Percentiles rank a stretch among this genome's conserved stretches.
Conservation (phyloP, 2,113 vertebrate genomes). For the Sterna hirundo region DNA sequence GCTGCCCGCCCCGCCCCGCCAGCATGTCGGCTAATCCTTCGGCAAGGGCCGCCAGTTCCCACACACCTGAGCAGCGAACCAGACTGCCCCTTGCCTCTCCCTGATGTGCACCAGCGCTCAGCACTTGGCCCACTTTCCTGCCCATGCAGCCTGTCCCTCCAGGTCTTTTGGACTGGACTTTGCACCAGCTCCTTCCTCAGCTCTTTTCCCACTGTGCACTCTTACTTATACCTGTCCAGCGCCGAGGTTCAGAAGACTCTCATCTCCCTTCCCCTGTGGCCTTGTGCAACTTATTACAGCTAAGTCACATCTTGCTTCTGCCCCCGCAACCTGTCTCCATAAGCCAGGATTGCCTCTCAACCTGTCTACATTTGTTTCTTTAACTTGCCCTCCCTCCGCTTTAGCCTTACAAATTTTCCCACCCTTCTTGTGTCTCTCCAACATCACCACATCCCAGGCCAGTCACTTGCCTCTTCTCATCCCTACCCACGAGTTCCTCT, state of each 20-base stretch:
- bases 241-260: neutral
- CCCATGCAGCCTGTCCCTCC: neutral
- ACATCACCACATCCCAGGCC: neutral
- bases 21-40: conserved; percentile 12
- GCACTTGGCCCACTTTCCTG: neutral
- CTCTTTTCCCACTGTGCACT: neutral
- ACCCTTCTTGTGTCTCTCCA: neutral
- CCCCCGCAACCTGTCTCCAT: neutral
- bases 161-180: neutral
- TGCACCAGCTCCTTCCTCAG: neutral
- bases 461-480: neutral
- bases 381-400: neutral
- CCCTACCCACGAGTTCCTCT: neutral
- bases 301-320: neutral
- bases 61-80: conserved; percentile 4
- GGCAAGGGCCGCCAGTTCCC: conserved; percentile 37
- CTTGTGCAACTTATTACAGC: neutral
- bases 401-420: neutral
- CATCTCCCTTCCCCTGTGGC: neutral
- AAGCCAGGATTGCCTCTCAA: neutral
- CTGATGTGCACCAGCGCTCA: neutral
- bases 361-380: neutral
- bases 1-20: conserved; percentile 9
- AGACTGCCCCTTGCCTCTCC: neutral
- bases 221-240: neutral